Evolutionary conservation across 2,113 vertebrate species (phyloP).

Genomic region (Xiphophorus maculatus): DNA sequence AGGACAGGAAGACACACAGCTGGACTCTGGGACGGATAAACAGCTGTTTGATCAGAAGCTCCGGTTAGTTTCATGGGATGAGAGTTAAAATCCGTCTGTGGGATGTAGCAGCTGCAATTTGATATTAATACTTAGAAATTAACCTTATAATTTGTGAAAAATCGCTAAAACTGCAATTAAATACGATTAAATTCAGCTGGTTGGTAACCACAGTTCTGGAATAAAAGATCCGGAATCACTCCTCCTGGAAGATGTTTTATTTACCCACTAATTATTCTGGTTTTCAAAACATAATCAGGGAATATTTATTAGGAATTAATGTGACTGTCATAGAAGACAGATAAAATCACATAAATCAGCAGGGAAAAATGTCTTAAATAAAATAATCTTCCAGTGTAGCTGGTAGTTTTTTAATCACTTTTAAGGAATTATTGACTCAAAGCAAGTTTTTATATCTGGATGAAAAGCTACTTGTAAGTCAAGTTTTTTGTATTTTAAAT

Average conservation of each 20-base stretch:
- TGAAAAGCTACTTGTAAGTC: too few species aligned
- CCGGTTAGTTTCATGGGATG: constrained; percentile 12
- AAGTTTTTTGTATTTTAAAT: too few species aligned
- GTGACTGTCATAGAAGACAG: too few species aligned
- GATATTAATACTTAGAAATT: not conserved
- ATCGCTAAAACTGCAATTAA: not conserved
- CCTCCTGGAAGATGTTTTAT: not conserved
- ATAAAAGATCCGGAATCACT: not conserved
- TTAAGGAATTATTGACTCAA: too few species aligned
- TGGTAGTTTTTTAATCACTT: too few species aligned
- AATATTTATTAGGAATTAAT: too few species aligned
- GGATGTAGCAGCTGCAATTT: constrained; percentile 2
- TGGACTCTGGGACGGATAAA: constrained; percentile 12
- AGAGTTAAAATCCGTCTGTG: constrained; percentile 4
- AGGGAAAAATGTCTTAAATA: too few species aligned
- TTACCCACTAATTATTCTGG: not conserved
- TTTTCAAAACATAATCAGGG: too few species aligned
- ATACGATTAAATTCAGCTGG: not conserved
- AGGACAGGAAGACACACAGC: constrained; percentile 12
- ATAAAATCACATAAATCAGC: too few species aligned
- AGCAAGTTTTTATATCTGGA: too few species aligned
- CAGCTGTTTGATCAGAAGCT: not conserved
- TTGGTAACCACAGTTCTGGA: not conserved
- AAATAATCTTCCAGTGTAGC: too few species aligned
- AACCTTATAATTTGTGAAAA: not conserved